These are phyloP conservation scores for Trichopoda pennipes DNA, from an alignment of 2,888 invertebrate genomes.

Conservation along the genomic window DNA sequence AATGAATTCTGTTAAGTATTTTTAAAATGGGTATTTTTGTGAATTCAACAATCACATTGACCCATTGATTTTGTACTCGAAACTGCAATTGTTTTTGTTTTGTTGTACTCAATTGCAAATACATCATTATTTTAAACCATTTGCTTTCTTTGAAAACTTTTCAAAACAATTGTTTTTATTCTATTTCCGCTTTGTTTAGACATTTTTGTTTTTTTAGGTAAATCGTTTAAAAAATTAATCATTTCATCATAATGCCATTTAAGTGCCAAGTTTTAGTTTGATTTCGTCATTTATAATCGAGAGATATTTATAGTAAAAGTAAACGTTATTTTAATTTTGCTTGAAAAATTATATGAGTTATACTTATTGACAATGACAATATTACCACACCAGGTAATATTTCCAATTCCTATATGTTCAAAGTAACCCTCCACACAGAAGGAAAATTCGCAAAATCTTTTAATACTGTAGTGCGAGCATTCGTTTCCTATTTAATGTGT, in stretches of 20 bases:
- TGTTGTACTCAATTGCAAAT: constrained; percentile 7
- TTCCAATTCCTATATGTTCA: too few species aligned
- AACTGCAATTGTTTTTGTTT: constrained; percentile 5
- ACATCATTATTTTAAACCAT: constrained; percentile 21
- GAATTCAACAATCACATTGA: constrained; percentile 47
- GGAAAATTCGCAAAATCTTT: too few species aligned
- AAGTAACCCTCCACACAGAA: too few species aligned
- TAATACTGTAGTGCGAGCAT: too few species aligned
- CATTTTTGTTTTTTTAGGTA: constrained; percentile 2
- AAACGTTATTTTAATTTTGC: neutral
- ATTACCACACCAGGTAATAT: too few species aligned
- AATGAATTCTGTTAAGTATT: constrained; percentile 22
- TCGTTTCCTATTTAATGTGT: too few species aligned
- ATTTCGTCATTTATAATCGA: constrained; percentile 43
- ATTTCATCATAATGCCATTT: constrained; percentile 36
- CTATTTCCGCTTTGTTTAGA: constrained; percentile 47
- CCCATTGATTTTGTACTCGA: constrained; percentile 54
- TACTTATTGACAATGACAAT: constrained; percentile 7
- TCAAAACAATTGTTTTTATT: constrained; percentile 25
- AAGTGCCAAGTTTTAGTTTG: constrained; percentile 48
- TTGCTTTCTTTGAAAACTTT: constrained; percentile 38
- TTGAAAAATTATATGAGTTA: neutral
- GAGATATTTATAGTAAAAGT: constrained; percentile 34
- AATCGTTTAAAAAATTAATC: constrained; percentile 18
- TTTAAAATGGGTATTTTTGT: neutral